A percentile compares a stretch with the other conserved stretches of the same genome.
These are phyloP conservation scores for Poeciliopsis infans DNA, from an alignment of 2,797 vertebrate genomes.

Conservation along the genomic window DNA sequence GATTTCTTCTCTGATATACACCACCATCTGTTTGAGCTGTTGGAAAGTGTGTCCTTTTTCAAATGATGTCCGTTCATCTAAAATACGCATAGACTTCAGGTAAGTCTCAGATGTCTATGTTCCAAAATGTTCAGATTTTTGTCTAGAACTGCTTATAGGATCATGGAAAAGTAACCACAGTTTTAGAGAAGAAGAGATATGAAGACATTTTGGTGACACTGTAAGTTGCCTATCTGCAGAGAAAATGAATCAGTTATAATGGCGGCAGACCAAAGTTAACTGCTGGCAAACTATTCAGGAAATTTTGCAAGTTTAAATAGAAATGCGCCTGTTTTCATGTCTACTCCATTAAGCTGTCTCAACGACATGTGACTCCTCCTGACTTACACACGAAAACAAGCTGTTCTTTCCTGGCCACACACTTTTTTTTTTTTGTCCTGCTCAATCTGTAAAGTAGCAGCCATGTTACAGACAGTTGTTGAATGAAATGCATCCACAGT, in stretches of 20 bases:
- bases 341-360: background rate
- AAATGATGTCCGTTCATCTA: background rate
- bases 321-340: slow-evolving; percentile 22
- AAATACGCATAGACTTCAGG: background rate
- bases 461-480: background rate
- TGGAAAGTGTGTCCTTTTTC: background rate
- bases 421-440: background rate
- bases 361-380: background rate
- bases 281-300: background rate
- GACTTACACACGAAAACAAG: background rate
- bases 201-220: background rate
- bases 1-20: too few relatives aligned
- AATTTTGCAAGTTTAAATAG: background rate
- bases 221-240: background rate
- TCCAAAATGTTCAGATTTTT: too few relatives aligned
- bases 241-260: background rate
- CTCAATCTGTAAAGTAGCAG: background rate
- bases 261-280: slow-evolving; percentile 1
- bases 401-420: background rate
- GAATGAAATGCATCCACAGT: background rate
- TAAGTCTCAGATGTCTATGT: background rate
- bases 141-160: too few relatives aligned
- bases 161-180: too few relatives aligned
- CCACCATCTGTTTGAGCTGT: background rate
- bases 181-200: background rate